Evolutionary conservation across 2,113 vertebrate species (phyloP).

Genomic region (Ramphastos sulfuratus): DNA sequence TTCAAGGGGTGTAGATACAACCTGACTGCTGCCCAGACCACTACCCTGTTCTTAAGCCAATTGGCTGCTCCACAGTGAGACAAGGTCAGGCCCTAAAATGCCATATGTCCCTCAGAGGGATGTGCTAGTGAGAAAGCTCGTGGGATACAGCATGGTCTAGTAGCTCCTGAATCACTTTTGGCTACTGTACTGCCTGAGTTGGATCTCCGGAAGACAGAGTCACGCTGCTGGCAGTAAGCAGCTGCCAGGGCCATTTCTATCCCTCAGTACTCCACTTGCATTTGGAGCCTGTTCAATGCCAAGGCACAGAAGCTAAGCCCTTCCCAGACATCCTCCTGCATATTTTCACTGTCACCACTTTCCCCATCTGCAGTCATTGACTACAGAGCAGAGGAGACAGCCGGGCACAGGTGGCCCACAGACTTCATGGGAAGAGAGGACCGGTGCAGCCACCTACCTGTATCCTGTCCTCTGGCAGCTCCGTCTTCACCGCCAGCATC

Average conservation of each 20-base stretch:
- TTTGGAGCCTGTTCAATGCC: neutral
- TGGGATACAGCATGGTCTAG: neutral
- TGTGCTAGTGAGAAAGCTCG: neutral
- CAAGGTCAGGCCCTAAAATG: neutral
- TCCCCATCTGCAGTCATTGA: neutral
- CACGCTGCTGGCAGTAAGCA: rapidly evolving
- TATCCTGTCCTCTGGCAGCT: slow-evolving; percentile 94
- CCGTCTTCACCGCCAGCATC: slow-evolving; percentile 94
- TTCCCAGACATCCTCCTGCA: rapidly evolving
- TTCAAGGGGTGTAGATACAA: neutral
- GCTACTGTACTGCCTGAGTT: neutral
- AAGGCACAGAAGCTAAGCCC: neutral
- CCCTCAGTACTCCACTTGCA: neutral
- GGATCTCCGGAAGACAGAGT: neutral
- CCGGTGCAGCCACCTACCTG: slow-evolving; percentile 77
- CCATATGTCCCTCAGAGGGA: neutral
- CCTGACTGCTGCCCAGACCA: neutral
- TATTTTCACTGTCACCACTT: neutral
- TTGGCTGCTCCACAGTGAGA: neutral
- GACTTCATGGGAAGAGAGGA: neutral
- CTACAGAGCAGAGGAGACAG: neutral
- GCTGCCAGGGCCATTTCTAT: neutral
- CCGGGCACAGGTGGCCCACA: rapidly evolving
- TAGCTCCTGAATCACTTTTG: neutral
- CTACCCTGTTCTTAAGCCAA: neutral